phyloP scores from a whole-genome alignment of 2,888 invertebrate species.

The Ormyrus labotus region DNA sequence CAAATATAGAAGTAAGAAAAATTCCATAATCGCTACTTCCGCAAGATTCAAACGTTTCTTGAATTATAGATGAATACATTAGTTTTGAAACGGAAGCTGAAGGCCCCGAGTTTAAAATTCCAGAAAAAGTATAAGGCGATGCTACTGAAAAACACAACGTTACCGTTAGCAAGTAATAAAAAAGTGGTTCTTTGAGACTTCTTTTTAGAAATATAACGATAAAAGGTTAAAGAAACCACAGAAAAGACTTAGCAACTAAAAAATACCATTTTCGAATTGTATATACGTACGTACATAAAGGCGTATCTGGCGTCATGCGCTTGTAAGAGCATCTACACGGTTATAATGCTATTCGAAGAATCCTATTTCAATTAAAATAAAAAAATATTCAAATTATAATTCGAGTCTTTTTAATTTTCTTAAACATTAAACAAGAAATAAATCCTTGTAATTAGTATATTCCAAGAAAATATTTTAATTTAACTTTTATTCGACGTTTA shows the following conservation, averaged over 20 bases:
- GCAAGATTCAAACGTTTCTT: too few species aligned
- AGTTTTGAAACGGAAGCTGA: too few species aligned
- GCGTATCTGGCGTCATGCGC: constrained; percentile 39
- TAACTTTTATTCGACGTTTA: too few species aligned
- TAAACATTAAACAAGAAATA: background rate
- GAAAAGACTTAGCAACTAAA: constrained; percentile 48
- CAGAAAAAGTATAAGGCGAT: background rate
- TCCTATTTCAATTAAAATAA: constrained; percentile 42
- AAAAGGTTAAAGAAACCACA: constrained; percentile 24
- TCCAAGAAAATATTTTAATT: too few species aligned
- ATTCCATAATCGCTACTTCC: too few species aligned
- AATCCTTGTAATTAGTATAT: too few species aligned
- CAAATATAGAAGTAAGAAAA: too few species aligned
- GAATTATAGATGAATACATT: too few species aligned
- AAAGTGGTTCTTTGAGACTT: constrained; percentile 56
- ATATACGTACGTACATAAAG: constrained; percentile 60
- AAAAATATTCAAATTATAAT: background rate
- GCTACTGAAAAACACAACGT: background rate
- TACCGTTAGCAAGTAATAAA: background rate
- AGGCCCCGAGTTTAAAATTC: constrained; percentile 4
- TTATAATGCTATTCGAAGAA: constrained; percentile 34
- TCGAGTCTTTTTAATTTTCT: background rate
- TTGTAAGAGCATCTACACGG: constrained; percentile 34
- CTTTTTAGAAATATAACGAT: constrained; percentile 58
- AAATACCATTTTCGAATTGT: constrained; percentile 63